These are phyloP conservation scores for Myiothlypis coronata DNA, from an alignment of 2,797 vertebrate genomes.

Conservation along the genomic window DNA sequence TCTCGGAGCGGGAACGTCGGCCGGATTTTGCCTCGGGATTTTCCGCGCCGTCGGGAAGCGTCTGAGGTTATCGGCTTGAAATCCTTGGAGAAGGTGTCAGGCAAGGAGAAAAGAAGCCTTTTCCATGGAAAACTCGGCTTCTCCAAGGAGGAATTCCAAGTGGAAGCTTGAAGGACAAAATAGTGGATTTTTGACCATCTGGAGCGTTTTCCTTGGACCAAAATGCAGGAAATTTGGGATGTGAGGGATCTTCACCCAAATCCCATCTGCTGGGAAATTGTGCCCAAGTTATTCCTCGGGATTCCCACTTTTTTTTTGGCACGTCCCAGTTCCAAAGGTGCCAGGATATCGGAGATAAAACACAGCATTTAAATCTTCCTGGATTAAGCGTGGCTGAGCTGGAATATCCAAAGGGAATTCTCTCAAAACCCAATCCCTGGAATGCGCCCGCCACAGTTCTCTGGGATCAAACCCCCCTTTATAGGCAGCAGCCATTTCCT, in stretches of 20 bases:
- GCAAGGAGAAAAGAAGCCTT: neutral
- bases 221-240: fast-evolving
- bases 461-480: neutral
- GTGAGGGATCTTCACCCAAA: fast-evolving
- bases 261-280: neutral
- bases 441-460: fast-evolving
- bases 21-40: neutral
- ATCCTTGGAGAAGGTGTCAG: neutral
- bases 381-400: neutral
- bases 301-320: neutral
- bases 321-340: fast-evolving
- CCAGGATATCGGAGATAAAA: fast-evolving
- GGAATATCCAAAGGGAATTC: neutral
- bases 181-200: neutral
- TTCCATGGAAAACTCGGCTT: neutral
- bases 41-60: fast-evolving
- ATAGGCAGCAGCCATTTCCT: neutral
- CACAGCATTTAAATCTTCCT: neutral
- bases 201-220: neutral
- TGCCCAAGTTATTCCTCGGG: neutral
- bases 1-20: fast-evolving
- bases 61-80: neutral
- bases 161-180: neutral
- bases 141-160: neutral
- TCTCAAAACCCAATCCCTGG: neutral